Percentiles rank a stretch among this genome's conserved stretches.
phyloP scores from a whole-genome alignment of 2,797 vertebrate genomes.

The Sparidentex hasta region DNA sequence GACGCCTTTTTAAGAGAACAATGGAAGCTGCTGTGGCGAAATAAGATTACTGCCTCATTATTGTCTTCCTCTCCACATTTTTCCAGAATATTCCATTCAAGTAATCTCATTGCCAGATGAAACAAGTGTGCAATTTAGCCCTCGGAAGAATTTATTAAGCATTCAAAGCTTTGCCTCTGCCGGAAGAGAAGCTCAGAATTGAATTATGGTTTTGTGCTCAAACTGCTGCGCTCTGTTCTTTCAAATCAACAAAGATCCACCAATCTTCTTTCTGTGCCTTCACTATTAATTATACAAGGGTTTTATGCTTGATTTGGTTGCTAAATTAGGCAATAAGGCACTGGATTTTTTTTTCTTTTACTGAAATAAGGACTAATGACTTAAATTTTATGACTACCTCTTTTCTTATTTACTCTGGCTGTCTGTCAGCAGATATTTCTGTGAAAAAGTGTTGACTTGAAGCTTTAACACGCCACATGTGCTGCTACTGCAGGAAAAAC shows the following conservation, averaged over 20 bases:
- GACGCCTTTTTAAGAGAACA: slow-evolving; percentile 73
- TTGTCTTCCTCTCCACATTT: slow-evolving; percentile 72
- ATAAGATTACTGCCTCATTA: slow-evolving; percentile 79
- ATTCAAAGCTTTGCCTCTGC: slow-evolving; percentile 63
- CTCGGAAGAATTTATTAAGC: slow-evolving; percentile 74
- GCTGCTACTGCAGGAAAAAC: slow-evolving; percentile 30
- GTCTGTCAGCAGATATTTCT: not conserved
- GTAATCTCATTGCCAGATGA: slow-evolving; percentile 78
- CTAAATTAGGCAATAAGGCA: slow-evolving; percentile 29
- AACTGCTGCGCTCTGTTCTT: slow-evolving; percentile 57
- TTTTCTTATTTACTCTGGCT: not conserved
- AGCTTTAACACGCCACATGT: slow-evolving; percentile 26
- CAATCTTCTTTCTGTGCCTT: slow-evolving; percentile 41
- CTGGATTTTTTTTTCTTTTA: not conserved
- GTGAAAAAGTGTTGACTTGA: not conserved
- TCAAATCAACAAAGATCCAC: slow-evolving; percentile 58
- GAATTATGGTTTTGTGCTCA: slow-evolving; percentile 61
- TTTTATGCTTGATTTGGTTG: slow-evolving; percentile 36
- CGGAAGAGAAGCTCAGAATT: slow-evolving; percentile 60
- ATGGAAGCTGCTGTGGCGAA: slow-evolving; percentile 78
- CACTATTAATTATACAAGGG: slow-evolving; percentile 27
- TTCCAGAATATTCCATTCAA: slow-evolving; percentile 75
- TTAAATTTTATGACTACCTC: not conserved
- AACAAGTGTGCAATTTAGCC: slow-evolving; percentile 69
- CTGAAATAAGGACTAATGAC: not conserved